Evolutionary conservation across 2,797 vertebrate genomes (phyloP).

Genomic region (Semaprochilodus insignis): DNA sequence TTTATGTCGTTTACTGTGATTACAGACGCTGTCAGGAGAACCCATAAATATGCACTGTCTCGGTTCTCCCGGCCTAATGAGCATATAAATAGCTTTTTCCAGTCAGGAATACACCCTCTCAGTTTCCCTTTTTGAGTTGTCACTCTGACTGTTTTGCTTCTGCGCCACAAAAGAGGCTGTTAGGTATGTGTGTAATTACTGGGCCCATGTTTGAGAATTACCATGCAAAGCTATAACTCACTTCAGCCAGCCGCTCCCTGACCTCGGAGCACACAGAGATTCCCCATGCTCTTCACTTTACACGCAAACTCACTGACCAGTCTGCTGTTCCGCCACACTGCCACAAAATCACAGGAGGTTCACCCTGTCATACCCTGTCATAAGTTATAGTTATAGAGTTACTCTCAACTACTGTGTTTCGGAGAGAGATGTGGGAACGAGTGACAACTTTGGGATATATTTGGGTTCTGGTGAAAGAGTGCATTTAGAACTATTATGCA

Average conservation of each 20-base stretch:
- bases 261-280: slow-evolving; percentile 2
- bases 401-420: neutral
- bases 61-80: neutral
- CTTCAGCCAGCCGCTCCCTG: slow-evolving; percentile 7
- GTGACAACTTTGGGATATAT: neutral
- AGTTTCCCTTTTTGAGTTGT: slow-evolving; percentile 1
- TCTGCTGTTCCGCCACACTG: neutral
- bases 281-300: neutral
- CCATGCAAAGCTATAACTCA: slow-evolving; percentile 9
- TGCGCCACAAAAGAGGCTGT: neutral
- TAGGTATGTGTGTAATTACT: slow-evolving; percentile 12
- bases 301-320: neutral
- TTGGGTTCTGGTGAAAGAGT: no score
- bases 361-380: neutral
- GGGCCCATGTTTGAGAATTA: neutral
- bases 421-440: neutral
- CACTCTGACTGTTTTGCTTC: neutral
- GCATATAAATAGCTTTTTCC: neutral
- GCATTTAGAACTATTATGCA: neutral
- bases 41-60: neutral
- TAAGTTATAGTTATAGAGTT: neutral
- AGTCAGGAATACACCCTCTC: neutral
- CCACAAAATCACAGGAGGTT: neutral
- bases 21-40: no score
- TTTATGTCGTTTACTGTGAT: no score